phyloP scores from a whole-genome alignment of 2,113 vertebrate genomes.

The Progne subis region DNA sequence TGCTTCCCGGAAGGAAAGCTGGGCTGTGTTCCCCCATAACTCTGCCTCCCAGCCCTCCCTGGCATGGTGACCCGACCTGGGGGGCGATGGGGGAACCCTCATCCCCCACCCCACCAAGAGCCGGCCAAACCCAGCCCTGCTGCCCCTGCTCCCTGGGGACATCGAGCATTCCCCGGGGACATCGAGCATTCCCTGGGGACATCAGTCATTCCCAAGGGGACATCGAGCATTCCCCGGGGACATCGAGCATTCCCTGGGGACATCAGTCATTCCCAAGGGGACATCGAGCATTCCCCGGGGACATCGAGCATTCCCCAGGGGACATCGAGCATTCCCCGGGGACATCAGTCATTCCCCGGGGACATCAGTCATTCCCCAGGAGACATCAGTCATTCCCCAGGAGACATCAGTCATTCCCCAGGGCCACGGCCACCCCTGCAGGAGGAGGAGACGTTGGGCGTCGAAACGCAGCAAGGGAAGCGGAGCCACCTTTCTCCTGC shows the following conservation, averaged over 20 bases:
- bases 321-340: no score
- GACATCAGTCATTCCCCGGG: no score
- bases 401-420: slow-evolving; percentile 61
- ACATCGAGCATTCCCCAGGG: no score
- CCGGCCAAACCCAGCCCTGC: neutral
- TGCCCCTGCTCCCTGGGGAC: neutral
- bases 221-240: neutral
- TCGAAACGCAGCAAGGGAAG: slow-evolving; percentile 18
- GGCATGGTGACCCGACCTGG: neutral
- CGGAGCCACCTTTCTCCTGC: slow-evolving; percentile 6
- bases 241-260: neutral
- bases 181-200: no score
- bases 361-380: no score
- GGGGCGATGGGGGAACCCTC: slow-evolving; percentile 33
- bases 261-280: slow-evolving; percentile 60
- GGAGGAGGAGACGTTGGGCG: neutral
- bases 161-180: no score
- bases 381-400: no score
- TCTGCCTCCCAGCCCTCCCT: slow-evolving; percentile 41
- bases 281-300: no score
- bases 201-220: no score
- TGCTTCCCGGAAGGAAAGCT: slow-evolving; percentile 11
- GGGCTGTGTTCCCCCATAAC: slow-evolving; percentile 36
- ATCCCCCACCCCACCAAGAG: neutral
- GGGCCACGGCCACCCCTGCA: neutral